These are phyloP conservation scores for Gymnoscopelus microlampas DNA, from an alignment of 2,797 vertebrate species.

Conservation along the genomic window DNA sequence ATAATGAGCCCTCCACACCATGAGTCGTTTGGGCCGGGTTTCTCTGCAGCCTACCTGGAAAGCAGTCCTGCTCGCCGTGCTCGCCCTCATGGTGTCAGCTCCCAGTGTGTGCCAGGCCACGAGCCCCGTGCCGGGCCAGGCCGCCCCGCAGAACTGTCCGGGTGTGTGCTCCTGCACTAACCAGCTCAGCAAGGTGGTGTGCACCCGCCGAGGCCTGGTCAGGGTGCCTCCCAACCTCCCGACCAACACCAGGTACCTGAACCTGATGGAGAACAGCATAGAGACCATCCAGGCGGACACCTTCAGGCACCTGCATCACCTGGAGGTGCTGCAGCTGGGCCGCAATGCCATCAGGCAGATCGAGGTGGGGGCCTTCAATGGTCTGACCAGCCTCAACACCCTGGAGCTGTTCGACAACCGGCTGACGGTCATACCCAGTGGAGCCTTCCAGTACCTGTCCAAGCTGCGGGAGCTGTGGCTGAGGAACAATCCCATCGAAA, in stretches of 20 bases:
- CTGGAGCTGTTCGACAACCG: conserved; percentile 98
- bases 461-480: conserved; percentile 97
- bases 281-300: conserved; percentile 96
- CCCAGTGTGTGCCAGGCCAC: conserved; percentile 89
- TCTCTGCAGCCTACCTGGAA: conserved; percentile 96
- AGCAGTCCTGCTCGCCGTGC: conserved; percentile 90
- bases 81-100: conserved; percentile 91
- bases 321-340: conserved; percentile 96
- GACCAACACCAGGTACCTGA: conserved; percentile 93
- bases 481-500: conserved; percentile 97
- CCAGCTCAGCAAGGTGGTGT: conserved; percentile 98
- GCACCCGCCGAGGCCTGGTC: conserved; percentile 91
- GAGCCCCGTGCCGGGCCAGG: conserved; percentile 79
- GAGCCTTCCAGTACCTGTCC: conserved; percentile 97
- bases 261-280: conserved; percentile 99
- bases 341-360: conserved; percentile 96
- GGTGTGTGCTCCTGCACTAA: conserved; percentile 95
- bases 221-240: conserved; percentile 94
- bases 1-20: conserved; percentile 99
- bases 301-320: conserved; percentile 94
- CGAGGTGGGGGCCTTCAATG: conserved; percentile 97
- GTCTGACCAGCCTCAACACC: conserved; percentile 96
- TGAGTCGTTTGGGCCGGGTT: conserved; percentile 99
- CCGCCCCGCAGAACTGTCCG: conserved; percentile 90
- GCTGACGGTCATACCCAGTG: conserved; percentile 95